Conservation (phyloP, 1,140 invertebrate species). For the Lamellibrachia luymesi region DNA sequence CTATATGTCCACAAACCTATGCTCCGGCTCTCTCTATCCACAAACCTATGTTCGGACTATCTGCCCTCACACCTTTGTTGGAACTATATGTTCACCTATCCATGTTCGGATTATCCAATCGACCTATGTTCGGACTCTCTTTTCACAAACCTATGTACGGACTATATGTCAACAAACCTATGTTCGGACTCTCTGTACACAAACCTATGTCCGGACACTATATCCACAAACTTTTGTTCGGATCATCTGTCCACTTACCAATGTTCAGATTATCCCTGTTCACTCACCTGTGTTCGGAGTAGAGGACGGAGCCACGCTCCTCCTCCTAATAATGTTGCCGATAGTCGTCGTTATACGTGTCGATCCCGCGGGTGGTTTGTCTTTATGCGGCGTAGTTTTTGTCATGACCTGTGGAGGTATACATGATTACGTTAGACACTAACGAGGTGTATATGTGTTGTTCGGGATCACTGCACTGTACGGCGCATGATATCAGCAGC, state of each 20-base stretch:
- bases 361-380: neutral
- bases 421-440: neutral
- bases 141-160: neutral
- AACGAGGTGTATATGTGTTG: too few relatives aligned
- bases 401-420: neutral
- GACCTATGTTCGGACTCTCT: too few relatives aligned
- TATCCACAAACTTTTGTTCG: neutral
- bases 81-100: neutral
- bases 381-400: neutral
- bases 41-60: neutral
- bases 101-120: neutral
- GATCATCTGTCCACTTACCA: neutral
- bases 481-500: too few relatives aligned
- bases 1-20: neutral
- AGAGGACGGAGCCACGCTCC: neutral
- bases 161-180: neutral
- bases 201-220: neutral
- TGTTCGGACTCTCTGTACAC: neutral
- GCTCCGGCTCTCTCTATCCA: neutral
- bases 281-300: neutral
- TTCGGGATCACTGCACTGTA: too few relatives aligned
- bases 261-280: neutral
- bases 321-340: neutral
- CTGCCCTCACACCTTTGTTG: neutral
- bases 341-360: neutral